Evolutionary conservation across 2,888 invertebrate species (phyloP).

Genomic region (Dasysyrphus tricinctus): DNA sequence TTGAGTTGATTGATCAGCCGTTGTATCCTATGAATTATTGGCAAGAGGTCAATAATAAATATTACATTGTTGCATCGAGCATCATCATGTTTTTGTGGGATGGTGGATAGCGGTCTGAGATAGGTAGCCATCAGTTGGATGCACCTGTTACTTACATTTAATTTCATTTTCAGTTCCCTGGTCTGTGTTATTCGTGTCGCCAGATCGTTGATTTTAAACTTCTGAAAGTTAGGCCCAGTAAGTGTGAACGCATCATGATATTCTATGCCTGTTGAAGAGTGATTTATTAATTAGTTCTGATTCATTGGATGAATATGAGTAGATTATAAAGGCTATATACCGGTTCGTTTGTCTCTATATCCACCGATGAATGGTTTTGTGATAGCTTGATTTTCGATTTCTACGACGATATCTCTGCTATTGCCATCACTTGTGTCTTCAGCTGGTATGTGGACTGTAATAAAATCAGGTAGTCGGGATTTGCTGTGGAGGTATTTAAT

Average conservation of each 20-base stretch:
- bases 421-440: slow-evolving; percentile 81
- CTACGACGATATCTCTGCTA: slow-evolving; percentile 85
- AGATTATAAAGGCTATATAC: slow-evolving; percentile 79
- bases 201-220: slow-evolving; percentile 78
- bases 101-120: slow-evolving; percentile 9
- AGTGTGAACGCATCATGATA: slow-evolving; percentile 94
- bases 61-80: background rate
- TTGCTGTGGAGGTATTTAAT: slow-evolving; percentile 77
- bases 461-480: slow-evolving; percentile 84
- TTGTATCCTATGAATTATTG: slow-evolving; percentile 79
- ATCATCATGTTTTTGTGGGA: background rate
- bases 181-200: slow-evolving; percentile 87
- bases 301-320: slow-evolving; percentile 17
- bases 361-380: slow-evolving; percentile 92
- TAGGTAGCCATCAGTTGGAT: background rate
- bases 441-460: slow-evolving; percentile 84
- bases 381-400: slow-evolving; percentile 86
- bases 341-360: slow-evolving; percentile 89
- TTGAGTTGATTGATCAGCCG: slow-evolving; percentile 81
- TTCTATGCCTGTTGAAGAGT: slow-evolving; percentile 85
- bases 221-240: slow-evolving; percentile 85
- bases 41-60: background rate
- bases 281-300: slow-evolving; percentile 23
- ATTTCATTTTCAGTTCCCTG: slow-evolving; percentile 81
- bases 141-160: slow-evolving; percentile 81